Percentiles rank a stretch among this genome's conserved stretches.
phyloP scores from a whole-genome alignment of 2,888 invertebrate species.

The Argyresthia goedartella region DNA sequence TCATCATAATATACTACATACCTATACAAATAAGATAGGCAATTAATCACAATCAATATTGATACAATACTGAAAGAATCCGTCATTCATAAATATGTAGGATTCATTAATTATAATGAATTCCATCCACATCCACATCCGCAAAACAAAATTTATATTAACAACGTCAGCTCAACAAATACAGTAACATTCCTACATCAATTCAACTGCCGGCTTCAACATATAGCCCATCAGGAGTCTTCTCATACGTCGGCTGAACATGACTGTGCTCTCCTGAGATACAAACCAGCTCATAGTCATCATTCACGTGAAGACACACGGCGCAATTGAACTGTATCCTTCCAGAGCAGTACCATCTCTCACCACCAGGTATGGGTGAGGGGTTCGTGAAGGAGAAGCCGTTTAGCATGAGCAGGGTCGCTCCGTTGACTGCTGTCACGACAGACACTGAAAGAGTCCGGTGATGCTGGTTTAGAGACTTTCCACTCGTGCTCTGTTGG shows the following conservation, averaged over 20 bases:
- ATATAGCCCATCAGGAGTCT: conserved; percentile 44
- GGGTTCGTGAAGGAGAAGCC: conserved; percentile 56
- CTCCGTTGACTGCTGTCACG: conserved; percentile 56
- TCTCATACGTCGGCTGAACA: conserved; percentile 43
- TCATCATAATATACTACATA: too few relatives aligned
- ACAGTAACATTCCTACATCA: too few relatives aligned
- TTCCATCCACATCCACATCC: too few relatives aligned
- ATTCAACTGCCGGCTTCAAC: conserved; percentile 19
- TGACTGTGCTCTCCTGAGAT: conserved; percentile 51
- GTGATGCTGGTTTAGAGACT: neutral
- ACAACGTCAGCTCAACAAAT: too few relatives aligned
- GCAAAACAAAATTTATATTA: too few relatives aligned
- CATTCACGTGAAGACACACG: conserved; percentile 57
- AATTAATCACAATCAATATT: too few relatives aligned
- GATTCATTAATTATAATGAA: too few relatives aligned
- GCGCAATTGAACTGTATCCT: conserved; percentile 42
- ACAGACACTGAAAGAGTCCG: conserved; percentile 43
- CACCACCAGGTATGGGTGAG: conserved; percentile 51
- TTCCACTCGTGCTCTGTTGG: too few relatives aligned
- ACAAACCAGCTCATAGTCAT: conserved; percentile 57
- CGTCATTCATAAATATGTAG: too few relatives aligned
- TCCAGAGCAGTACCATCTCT: conserved; percentile 59
- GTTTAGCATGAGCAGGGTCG: conserved; percentile 54
- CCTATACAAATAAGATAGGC: too few relatives aligned
- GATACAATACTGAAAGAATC: too few relatives aligned